phyloP scores from a whole-genome alignment of 2,797 vertebrate species.

The Perodicticus potto region DNA sequence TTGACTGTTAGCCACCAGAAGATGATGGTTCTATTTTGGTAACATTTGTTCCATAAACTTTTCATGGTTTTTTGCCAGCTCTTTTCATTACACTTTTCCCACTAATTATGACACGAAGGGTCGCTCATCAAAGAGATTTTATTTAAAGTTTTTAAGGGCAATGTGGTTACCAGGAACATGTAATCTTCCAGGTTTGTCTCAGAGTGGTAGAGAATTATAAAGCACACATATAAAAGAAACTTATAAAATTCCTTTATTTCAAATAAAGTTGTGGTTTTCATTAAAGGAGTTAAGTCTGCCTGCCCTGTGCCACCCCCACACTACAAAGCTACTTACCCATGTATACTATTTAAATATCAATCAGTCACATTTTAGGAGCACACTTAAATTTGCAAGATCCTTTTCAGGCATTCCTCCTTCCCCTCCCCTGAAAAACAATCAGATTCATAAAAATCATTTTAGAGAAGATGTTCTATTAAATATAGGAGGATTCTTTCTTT shows the following conservation, averaged over 20 bases:
- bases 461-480: conserved; percentile 3
- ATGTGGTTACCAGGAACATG: conserved; percentile 20
- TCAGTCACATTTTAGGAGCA: conserved; percentile 1
- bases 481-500: neutral
- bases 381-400: neutral
- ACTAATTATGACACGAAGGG: conserved; percentile 55
- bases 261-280: conserved; percentile 59
- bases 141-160: conserved; percentile 69
- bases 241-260: conserved; percentile 51
- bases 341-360: neutral
- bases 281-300: conserved; percentile 45
- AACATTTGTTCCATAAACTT: conserved; percentile 44
- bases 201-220: conserved; percentile 1
- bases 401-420: neutral
- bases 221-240: conserved; percentile 35
- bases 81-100: conserved; percentile 60
- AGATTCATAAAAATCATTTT: conserved; percentile 28
- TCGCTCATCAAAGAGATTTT: conserved; percentile 69
- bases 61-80: conserved; percentile 55
- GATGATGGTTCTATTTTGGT: conserved; percentile 50
- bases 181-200: conserved; percentile 60
- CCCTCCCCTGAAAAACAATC: neutral
- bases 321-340: neutral
- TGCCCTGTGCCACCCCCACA: neutral
- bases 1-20: conserved; percentile 48